Base-by-base conservation (phyloP, 1,140 invertebrate genomes). In the Drosophila parabipectinata region DNA sequence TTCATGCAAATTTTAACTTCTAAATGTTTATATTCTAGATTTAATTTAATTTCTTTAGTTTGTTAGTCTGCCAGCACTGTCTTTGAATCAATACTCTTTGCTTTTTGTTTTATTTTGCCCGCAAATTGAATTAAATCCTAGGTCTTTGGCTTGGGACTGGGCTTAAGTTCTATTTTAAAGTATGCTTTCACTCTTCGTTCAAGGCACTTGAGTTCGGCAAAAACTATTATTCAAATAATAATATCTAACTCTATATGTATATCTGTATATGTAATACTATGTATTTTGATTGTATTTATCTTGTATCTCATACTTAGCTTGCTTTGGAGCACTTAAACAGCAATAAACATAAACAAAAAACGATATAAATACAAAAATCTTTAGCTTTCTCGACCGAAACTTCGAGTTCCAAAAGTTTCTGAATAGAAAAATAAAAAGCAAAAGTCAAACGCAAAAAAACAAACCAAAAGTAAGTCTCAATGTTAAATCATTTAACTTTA, bases 301-400 rank as follows among this genome's bases (percentile, higher is more conserved):
- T 90, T 90, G 89, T 91, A 91, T 91, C 90, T 91, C 90, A 90
- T 91, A 91, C 90, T 84, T 91, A 91, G 90, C 90, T 91, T 91
- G 90, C 90, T 91, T 91, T 91, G 90, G 90, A 91, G 90, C 90
- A 91, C 90, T 83, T 91, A 91, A 85, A 88, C 80, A 74, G 85
- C 84, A 89, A 84, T 64, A 87, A 82, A 83, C 44, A 76, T 55
- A 76, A 68, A 53, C 51, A 76, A 83, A 66, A 63, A 72, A 47
- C 41, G 64, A 52, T 28, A 64, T 50, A 72, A 72, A 63, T 67
- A 73, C 62, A 80, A 75, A 44, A 64, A 77, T 64, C 53, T 68
- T n/a, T 68, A 77, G 72, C 64, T 79, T 63, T 63, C 48, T 51
- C 50, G 68, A 77, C 53, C 48, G 72, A 68, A 77, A 58, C 52